Conservation (phyloP, 2,797 vertebrate species). For the Varecia variegata region DNA sequence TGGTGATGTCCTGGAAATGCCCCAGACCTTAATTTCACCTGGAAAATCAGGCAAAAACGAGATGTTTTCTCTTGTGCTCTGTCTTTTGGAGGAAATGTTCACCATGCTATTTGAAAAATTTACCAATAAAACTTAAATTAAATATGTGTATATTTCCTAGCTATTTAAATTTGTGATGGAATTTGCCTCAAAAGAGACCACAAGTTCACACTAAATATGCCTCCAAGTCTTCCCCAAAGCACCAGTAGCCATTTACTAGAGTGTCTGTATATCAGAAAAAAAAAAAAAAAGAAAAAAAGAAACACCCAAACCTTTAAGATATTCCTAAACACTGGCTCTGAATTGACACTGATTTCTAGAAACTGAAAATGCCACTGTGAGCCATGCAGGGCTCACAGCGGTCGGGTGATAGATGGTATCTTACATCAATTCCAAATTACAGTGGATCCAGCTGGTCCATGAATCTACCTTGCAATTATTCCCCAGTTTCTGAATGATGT, state of each 20-base stretch:
- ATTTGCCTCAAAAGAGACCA: neutral
- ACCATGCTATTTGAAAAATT: neutral
- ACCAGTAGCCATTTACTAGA: neutral
- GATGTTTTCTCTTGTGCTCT: neutral
- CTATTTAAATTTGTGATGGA: slow-evolving; percentile 26
- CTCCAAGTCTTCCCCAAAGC: neutral
- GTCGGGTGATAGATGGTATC: neutral
- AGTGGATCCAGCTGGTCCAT: neutral
- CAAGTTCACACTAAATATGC: neutral
- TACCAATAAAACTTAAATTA: slow-evolving; percentile 47
- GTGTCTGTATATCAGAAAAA: neutral
- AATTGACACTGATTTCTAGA: neutral
- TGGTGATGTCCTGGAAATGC: slow-evolving; percentile 36
- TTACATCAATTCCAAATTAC: neutral
- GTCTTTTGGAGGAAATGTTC: slow-evolving; percentile 14
- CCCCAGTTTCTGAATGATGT: neutral
- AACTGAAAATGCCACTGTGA: neutral
- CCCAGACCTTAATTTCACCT: slow-evolving; percentile 14
- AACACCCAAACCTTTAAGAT: neutral
- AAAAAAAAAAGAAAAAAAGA: neutral
- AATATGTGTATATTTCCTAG: neutral
- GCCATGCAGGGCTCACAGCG: neutral
- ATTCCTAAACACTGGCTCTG: neutral
- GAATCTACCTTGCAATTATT: neutral
- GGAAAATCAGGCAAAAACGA: neutral